Percentiles rank a stretch among this genome's conserved stretches.
These are phyloP conservation scores for Gari tellinella DNA, from an alignment of 2,888 invertebrate genomes.

Conservation along the genomic window DNA sequence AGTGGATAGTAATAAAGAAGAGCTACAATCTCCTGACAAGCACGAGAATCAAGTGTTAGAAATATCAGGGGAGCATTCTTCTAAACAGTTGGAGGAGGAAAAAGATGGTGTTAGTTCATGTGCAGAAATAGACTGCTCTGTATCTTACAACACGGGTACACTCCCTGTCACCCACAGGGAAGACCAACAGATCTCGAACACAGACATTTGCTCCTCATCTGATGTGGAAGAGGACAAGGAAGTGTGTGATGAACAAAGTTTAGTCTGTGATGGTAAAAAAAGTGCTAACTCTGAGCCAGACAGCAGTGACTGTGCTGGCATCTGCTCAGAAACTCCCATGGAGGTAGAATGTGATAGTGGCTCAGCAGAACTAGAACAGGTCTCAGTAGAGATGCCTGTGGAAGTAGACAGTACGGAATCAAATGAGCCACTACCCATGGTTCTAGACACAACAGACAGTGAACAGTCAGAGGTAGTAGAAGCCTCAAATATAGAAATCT, in stretches of 20 bases:
- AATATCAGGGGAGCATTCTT: not conserved
- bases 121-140: constrained; percentile 52
- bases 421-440: not conserved
- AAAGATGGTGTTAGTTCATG: constrained; percentile 33
- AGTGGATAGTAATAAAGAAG: too few relatives aligned
- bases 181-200: constrained; percentile 46
- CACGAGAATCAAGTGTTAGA: not conserved
- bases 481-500: not conserved
- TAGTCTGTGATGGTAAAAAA: constrained; percentile 53
- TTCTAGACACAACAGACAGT: not conserved
- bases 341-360: constrained; percentile 65
- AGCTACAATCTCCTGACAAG: too few relatives aligned
- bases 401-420: constrained; percentile 57
- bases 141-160: constrained; percentile 45
- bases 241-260: constrained; percentile 44
- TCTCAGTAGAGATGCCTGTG: constrained; percentile 10
- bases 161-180: constrained; percentile 18
- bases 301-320: constrained; percentile 56
- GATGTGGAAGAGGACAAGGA: constrained; percentile 8
- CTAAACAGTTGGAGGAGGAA: constrained; percentile 10
- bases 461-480: constrained; percentile 15
- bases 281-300: constrained; percentile 62
- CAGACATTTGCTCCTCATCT: constrained; percentile 26
- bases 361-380: constrained; percentile 15
- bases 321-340: constrained; percentile 25